Percentiles rank a stretch among this genome's conserved stretches.
Conservation (phyloP, 1,140 invertebrate genomes). For the Sycobia sp. region DNA sequence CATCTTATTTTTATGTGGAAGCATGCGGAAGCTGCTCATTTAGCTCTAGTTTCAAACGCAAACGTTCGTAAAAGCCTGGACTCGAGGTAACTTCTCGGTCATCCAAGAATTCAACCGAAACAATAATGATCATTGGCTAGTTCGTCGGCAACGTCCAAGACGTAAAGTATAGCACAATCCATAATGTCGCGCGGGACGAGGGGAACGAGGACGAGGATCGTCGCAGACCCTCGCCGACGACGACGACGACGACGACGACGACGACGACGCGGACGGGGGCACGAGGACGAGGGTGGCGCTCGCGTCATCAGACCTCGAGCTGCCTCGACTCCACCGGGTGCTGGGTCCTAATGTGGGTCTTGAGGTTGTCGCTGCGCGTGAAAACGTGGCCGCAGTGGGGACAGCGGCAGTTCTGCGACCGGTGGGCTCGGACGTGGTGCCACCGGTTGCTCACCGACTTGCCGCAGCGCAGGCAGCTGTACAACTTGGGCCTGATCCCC, state of each 20-base stretch:
- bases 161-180: too few species aligned
- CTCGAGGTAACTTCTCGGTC: too few species aligned
- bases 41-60: too few species aligned
- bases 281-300: neutral
- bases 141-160: too few species aligned
- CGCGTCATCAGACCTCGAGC: neutral
- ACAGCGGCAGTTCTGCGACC: conserved; percentile 72
- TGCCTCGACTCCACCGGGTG: conserved; percentile 53
- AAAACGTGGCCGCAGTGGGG: conserved; percentile 71
- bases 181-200: too few species aligned
- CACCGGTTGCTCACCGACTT: conserved; percentile 75
- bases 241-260: neutral
- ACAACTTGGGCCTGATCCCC: conserved; percentile 34
- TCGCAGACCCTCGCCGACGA: neutral
- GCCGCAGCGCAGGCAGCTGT: conserved; percentile 69
- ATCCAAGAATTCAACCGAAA: too few species aligned
- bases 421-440: conserved; percentile 74
- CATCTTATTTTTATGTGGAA: too few species aligned
- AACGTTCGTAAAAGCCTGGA: too few species aligned
- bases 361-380: conserved; percentile 73
- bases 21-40: too few species aligned
- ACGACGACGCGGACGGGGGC: too few species aligned
- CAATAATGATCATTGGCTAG: too few species aligned
- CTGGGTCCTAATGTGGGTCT: conserved; percentile 72
- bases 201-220: too few species aligned